A percentile compares a stretch with the other conserved stretches of the same genome.
These are phyloP conservation scores for Littorina saxatilis DNA, from an alignment of 1,140 invertebrate genomes.

Conservation along the genomic window DNA sequence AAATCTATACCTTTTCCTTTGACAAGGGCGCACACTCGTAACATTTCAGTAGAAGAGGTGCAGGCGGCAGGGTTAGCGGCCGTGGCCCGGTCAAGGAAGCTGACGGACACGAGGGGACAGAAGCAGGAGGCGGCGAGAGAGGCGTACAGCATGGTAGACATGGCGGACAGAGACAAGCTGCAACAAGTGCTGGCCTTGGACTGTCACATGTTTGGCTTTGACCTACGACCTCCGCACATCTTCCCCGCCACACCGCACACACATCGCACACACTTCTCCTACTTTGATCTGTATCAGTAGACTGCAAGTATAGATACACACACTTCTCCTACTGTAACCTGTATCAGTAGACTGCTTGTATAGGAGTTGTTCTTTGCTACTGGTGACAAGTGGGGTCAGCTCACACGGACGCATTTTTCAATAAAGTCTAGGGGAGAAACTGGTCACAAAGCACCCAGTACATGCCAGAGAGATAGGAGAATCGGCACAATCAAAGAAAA, in stretches of 20 bases:
- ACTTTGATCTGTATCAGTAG: slow-evolving; percentile 17
- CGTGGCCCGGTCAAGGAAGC: not conserved
- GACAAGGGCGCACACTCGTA: slow-evolving; percentile 9
- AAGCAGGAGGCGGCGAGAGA: not conserved
- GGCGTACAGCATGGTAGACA: not conserved
- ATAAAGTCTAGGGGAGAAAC: too few relatives aligned
- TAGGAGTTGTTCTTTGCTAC: too few relatives aligned
- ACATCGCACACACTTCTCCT: not conserved
- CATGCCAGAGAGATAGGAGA: too few relatives aligned
- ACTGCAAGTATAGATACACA: too few relatives aligned
- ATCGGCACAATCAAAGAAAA: too few relatives aligned
- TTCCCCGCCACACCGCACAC: not conserved
- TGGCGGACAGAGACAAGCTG: not conserved
- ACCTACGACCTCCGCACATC: not conserved
- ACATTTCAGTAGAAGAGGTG: not conserved
- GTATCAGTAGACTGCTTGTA: too few relatives aligned
- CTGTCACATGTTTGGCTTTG: slow-evolving; percentile 1
- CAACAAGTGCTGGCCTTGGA: not conserved
- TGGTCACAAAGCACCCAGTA: too few relatives aligned
- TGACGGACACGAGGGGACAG: not conserved
- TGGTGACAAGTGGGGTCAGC: too few relatives aligned
- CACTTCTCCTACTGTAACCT: too few relatives aligned
- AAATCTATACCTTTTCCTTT: slow-evolving; percentile 57
- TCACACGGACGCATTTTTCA: too few relatives aligned
- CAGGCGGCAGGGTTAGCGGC: not conserved